Percentiles rank a stretch among this genome's conserved stretches.
These are phyloP conservation scores for Anarhynchus alexandrinus DNA, from an alignment of 2,113 vertebrate species.

Conservation along the genomic window DNA sequence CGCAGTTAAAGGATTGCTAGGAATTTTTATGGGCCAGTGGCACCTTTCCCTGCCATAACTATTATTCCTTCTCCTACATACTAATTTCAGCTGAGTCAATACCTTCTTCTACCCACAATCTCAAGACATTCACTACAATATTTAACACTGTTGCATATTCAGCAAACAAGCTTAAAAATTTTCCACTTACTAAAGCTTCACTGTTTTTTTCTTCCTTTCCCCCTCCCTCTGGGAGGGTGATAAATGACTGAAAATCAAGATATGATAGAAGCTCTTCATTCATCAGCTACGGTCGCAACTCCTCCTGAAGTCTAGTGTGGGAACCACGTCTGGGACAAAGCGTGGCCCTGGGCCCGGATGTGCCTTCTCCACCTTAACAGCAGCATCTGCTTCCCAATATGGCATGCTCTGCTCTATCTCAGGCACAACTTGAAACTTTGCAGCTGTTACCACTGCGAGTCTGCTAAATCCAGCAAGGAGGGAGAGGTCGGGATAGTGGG, in stretches of 20 bases:
- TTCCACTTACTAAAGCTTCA: neutral
- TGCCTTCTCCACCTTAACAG: slow-evolving; percentile 46
- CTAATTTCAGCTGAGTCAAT: neutral
- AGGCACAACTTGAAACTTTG: slow-evolving; percentile 53
- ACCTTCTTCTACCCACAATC: neutral
- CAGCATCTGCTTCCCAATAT: slow-evolving; percentile 57
- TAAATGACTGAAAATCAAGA: neutral
- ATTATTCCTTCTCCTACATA: rapidly evolving
- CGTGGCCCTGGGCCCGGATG: neutral
- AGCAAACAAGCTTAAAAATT: neutral
- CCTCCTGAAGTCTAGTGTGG: slow-evolving; percentile 19
- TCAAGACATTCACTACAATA: neutral
- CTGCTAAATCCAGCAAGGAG: slow-evolving; percentile 26
- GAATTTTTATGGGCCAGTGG: neutral
- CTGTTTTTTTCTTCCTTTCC: neutral
- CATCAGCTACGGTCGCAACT: neutral
- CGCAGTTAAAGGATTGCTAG: neutral
- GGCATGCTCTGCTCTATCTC: slow-evolving; percentile 53
- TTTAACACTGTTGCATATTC: neutral
- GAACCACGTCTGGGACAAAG: neutral
- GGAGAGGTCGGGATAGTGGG: neutral
- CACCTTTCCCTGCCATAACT: rapidly evolving
- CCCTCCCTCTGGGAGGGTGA: neutral
- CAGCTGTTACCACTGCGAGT: slow-evolving; percentile 54
- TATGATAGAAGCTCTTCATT: slow-evolving; percentile 13